phyloP scores from a whole-genome alignment of 2,113 vertebrate species.

The Notiomystis cincta region DNA sequence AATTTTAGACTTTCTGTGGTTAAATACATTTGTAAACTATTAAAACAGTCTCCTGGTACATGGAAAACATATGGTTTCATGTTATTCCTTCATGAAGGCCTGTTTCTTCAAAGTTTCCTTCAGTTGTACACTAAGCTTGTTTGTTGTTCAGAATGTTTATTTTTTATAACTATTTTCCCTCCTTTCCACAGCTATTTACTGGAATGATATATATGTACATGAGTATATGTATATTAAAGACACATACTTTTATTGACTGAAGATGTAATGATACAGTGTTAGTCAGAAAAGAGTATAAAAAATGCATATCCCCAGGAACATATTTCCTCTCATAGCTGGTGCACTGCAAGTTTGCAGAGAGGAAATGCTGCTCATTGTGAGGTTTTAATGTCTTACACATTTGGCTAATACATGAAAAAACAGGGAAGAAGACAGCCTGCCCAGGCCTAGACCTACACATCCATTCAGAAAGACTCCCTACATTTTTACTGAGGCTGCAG shows the following conservation, averaged over 20 bases:
- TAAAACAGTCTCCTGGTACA: constrained; percentile 40
- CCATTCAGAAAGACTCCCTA: background rate
- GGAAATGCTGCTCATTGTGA: background rate
- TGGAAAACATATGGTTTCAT: constrained; percentile 65
- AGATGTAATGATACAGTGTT: background rate
- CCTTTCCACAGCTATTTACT: constrained; percentile 49
- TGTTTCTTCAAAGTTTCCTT: constrained; percentile 49
- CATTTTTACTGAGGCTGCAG: background rate
- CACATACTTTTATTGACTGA: background rate
- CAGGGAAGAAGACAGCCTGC: background rate
- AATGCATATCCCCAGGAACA: background rate
- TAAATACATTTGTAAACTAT: constrained; percentile 67
- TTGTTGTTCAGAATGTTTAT: constrained; percentile 34
- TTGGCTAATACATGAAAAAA: background rate
- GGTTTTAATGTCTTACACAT: background rate
- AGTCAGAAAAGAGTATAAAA: background rate
- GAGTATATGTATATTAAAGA: background rate
- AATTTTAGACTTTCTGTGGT: constrained; percentile 70
- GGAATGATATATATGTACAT: background rate
- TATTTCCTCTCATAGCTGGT: background rate
- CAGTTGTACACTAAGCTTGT: constrained; percentile 19
- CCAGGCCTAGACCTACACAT: background rate
- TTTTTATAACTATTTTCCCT: constrained; percentile 39
- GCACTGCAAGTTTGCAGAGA: background rate
- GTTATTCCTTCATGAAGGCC: constrained; percentile 45